A percentile compares a stretch with the other conserved stretches of the same genome.
Conservation (phyloP, 2,113 vertebrate species). For the Chionis minor region DNA sequence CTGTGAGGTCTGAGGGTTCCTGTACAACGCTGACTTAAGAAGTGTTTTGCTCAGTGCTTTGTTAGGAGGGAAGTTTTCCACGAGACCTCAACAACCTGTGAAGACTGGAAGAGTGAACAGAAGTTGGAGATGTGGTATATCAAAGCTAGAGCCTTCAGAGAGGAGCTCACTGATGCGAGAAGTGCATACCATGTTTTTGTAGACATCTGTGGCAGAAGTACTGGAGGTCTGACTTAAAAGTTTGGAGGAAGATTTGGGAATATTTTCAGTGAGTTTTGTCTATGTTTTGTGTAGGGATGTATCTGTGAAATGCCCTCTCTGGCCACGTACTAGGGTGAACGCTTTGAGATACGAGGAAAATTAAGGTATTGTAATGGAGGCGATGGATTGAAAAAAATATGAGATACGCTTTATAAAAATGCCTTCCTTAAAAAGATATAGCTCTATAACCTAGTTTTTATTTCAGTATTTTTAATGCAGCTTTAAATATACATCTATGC, state of each 20-base stretch:
- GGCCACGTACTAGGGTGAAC: neutral
- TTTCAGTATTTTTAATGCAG: conserved; percentile 4
- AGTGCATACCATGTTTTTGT: neutral
- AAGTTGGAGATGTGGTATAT: neutral
- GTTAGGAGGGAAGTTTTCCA: neutral
- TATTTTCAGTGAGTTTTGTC: neutral
- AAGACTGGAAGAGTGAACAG: neutral
- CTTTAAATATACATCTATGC: neutral
- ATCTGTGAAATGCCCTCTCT: neutral
- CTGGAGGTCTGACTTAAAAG: neutral
- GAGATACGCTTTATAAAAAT: neutral
- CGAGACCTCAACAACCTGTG: neutral
- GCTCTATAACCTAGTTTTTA: neutral
- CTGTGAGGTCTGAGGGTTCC: neutral
- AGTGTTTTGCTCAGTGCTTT: neutral
- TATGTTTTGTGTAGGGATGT: neutral
- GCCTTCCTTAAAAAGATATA: neutral
- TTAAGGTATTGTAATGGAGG: neutral
- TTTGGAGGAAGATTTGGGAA: neutral
- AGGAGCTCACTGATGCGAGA: neutral
- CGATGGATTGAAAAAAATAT: neutral
- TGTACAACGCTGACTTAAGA: neutral
- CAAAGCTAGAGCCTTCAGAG: neutral
- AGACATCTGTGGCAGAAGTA: neutral
- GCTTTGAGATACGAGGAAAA: neutral